Base-by-base conservation (phyloP, 2,797 vertebrate genomes). In the Sarcoramphus papa region DNA sequence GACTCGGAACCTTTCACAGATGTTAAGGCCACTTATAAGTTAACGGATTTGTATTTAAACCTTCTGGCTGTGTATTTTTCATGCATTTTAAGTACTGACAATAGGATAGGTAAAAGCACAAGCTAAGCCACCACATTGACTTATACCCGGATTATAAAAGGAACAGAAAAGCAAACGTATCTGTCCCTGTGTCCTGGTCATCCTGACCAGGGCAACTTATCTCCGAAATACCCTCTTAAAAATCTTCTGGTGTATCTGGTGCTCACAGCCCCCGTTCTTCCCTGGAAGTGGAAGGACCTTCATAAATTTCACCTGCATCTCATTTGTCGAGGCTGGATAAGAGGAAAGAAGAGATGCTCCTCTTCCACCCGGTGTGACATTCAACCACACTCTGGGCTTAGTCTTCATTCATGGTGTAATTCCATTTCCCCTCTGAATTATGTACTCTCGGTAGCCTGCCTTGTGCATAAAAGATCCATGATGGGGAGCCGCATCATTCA, bases 341-440 rank as follows among this genome's bases (percentile, higher is more conserved):
- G 63, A 57, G 51, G 78, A 70, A 67, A 92, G 79, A 68, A 80
- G 80, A 85, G 81, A 41, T 63, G 57, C 63, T 69, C 43, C 54
- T 56, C n/a, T 83, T 91, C 93, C 76, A 85, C 73, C 69, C 8
- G 0, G 59, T 73, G 78, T 85, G 84, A 86, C 57, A 59, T 51
- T 80, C 85, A 87, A 3, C 84, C 77, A 88, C 77, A 50, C 30
- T 63, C 50, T 45, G 54, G 57, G 62, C 35, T 94, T 56, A 43
- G 87, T 47, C 85, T 62, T 89, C 92, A 56, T 70, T 90, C 73
- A 23, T 82, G 94, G 62, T 56, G 22, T 62, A 88, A 92, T 83
- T 93, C 92, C 62, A 86, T 80, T 79, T 91, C 45, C 67, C 50
- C 56, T 43, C 77, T 95, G 97, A 95, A 90, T 95, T 86, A 95